phyloP scores from a whole-genome alignment of 2,797 vertebrate genomes.

The Sebastes oblongus region DNA sequence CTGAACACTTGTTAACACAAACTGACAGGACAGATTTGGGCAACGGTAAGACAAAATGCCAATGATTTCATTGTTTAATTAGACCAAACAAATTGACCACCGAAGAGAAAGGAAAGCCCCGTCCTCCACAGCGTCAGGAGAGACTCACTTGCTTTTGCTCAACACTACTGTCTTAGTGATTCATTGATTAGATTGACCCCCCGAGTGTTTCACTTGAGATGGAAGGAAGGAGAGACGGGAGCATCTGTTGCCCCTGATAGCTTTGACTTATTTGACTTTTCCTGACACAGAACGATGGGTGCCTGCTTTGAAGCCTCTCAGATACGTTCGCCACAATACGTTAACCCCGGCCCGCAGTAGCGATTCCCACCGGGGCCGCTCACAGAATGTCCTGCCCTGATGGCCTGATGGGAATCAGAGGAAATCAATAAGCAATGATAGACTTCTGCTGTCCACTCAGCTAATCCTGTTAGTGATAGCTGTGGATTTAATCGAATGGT shows the following conservation, averaged over 20 bases:
- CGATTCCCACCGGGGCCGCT: slow-evolving; percentile 71
- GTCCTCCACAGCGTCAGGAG: background rate
- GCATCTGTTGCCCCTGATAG: slow-evolving; percentile 82
- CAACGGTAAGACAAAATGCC: background rate
- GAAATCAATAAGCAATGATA: slow-evolving; percentile 86
- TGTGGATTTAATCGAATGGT: slow-evolving; percentile 81
- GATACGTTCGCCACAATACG: slow-evolving; percentile 61
- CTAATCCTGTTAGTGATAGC: slow-evolving; percentile 82
- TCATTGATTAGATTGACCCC: slow-evolving; percentile 78
- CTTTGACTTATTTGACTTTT: slow-evolving; percentile 81
- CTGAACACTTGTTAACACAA: background rate
- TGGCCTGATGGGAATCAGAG: slow-evolving; percentile 80
- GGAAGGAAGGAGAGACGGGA: slow-evolving; percentile 30
- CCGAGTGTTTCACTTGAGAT: slow-evolving; percentile 50
- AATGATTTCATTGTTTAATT: slow-evolving; percentile 18
- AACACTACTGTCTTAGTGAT: slow-evolving; percentile 46
- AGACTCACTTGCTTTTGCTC: slow-evolving; percentile 48
- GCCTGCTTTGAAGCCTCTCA: slow-evolving; percentile 59
- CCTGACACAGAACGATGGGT: slow-evolving; percentile 75
- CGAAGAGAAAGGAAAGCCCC: background rate
- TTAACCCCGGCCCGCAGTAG: slow-evolving; percentile 46
- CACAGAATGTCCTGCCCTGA: slow-evolving; percentile 74
- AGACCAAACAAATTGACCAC: slow-evolving; percentile 11
- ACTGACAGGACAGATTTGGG: background rate
- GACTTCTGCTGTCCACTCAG: slow-evolving; percentile 82